phyloP scores from a whole-genome alignment of 1,140 invertebrate species.

The Planococcus citri region DNA sequence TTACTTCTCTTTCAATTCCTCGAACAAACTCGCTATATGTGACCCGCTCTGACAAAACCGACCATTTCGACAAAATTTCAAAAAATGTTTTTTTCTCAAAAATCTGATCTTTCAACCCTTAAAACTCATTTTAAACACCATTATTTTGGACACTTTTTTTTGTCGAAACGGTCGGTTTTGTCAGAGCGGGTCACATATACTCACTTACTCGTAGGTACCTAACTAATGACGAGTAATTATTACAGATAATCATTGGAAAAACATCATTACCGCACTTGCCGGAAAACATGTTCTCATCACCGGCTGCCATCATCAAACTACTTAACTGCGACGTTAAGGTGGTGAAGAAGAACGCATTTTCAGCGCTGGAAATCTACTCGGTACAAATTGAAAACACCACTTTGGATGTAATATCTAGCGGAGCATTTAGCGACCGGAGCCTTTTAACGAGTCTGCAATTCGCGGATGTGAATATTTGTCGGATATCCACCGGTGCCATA shows the following conservation, averaged over 20 bases:
- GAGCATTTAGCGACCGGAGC: slow-evolving; percentile 49
- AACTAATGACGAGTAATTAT: too few species aligned
- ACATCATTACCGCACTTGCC: slow-evolving; percentile 45
- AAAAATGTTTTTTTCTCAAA: too few species aligned
- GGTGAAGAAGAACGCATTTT: slow-evolving; percentile 48
- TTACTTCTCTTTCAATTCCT: background rate
- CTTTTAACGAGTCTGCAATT: slow-evolving; percentile 48
- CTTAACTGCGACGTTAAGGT: slow-evolving; percentile 40
- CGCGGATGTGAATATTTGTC: slow-evolving; percentile 42
- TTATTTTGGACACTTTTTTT: too few species aligned
- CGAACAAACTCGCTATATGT: background rate
- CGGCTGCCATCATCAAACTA: slow-evolving; percentile 46
- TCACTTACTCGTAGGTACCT: too few species aligned
- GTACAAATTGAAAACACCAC: slow-evolving; percentile 48
- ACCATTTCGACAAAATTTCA: too few species aligned
- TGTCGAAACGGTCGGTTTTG: too few species aligned
- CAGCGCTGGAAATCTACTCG: slow-evolving; percentile 45
- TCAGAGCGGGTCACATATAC: too few species aligned
- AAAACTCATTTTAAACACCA: too few species aligned
- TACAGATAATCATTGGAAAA: slow-evolving; percentile 51
- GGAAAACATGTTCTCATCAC: slow-evolving; percentile 47
- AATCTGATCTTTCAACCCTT: too few species aligned
- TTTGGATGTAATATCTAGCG: slow-evolving; percentile 43
- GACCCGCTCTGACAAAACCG: too few species aligned
- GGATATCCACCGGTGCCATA: slow-evolving; percentile 44